Conservation (phyloP, 2,888 invertebrate genomes). For the Leptinotarsa tumamoca region DNA sequence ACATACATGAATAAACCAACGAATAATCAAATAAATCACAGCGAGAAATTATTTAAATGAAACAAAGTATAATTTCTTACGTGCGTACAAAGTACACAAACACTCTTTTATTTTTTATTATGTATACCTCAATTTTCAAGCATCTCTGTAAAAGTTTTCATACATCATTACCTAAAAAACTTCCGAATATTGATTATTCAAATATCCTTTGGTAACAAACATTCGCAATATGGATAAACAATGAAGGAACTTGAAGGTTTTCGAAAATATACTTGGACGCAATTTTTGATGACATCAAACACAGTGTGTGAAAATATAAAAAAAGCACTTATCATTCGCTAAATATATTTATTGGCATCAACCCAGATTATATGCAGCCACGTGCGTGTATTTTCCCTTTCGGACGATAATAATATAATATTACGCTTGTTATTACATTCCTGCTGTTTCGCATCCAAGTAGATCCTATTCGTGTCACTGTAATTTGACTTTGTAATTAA, state of each 20-base stretch:
- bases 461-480: constrained; percentile 1
- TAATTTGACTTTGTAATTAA: constrained; percentile 4
- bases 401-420: constrained; percentile 29
- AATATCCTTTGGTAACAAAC: no score
- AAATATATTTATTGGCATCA: constrained; percentile 33
- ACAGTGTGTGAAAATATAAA: constrained; percentile 8
- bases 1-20: no score
- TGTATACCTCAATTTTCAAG: no score
- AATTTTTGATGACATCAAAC: neutral
- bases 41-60: no score
- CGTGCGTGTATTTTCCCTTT: constrained; percentile 34
- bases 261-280: neutral
- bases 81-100: no score
- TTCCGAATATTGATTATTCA: no score
- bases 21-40: no score
- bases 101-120: no score
- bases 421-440: constrained; percentile 33
- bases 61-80: no score
- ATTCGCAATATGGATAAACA: no score
- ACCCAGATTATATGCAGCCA: constrained; percentile 28
- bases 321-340: constrained; percentile 13
- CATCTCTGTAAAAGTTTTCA: no score
- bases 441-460: constrained; percentile 7
- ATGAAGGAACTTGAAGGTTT: neutral
- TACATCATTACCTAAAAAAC: no score